Evolutionary conservation across 2,888 invertebrate species (phyloP), one percentile per base, ranked within the genome.

Genomic region (Brachyopa scutellaris): DNA sequence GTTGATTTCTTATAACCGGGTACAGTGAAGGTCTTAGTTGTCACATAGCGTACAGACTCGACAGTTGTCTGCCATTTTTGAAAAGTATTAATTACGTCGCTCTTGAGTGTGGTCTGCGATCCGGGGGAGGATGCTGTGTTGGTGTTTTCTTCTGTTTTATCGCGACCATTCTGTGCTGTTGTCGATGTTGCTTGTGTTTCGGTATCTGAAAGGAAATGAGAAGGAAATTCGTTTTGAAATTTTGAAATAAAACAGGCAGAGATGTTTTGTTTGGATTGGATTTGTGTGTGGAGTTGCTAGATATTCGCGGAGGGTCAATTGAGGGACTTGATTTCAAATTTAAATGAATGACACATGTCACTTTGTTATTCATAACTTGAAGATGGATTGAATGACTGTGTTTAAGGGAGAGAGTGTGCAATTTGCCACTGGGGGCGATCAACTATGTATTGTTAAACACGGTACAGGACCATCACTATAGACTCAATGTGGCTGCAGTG

Each of bases 61-160:
- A 90, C 86, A 17, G 90, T 90, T 13, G 90, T 90, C 80, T 90
- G 90, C 90, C 90, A 90, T 86, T 89, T 90, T 82, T 90, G 89
- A 73, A 89, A 89, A 47, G 90, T 88, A 84, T 89, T 90, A 78
- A 90, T 89, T 29, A 86, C 87, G 73, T 89, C 89, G 73, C 88
- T 88, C 51, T 89, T 88, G 1, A 90, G 80, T 9, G 88, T 86
- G n/a, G 70, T 66, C 42, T 51, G 80, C 45, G 57, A 45, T 64
- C 62, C 69, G 31, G 76, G 64, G 51, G 80, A 64, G 40, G 80
- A 33, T 57, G 53, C 51, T 45, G 40, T 59, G 11, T 29, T 80
- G 62, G 49, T 8, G 55, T 64, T 76, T 62, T 64, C 64, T 38
- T 69, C 57, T 31, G 57, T 80, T 55, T 69, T 57, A 13, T 69